phyloP scores from a whole-genome alignment of 92 coral and sea anemone species.

The Pocillopora grandis region DNA sequence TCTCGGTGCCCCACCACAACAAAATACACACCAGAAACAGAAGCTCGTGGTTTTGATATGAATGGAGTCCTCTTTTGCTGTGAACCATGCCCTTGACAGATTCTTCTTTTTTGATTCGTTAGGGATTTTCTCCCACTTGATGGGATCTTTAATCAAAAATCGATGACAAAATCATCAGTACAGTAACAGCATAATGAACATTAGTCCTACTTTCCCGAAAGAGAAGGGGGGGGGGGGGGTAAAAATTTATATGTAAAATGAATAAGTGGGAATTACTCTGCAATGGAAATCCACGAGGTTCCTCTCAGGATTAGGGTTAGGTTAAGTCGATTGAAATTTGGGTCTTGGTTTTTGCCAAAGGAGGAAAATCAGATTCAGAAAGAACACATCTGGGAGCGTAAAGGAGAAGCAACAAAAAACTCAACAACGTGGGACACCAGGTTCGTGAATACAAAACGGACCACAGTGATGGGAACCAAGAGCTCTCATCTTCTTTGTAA shows the following conservation, averaged over 20 bases:
- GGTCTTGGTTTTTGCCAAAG: background rate
- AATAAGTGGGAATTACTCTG: too few relatives aligned
- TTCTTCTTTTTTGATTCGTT: background rate
- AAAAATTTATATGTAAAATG: too few relatives aligned
- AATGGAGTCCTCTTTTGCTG: conserved; percentile 12
- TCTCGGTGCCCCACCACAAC: conserved; percentile 21
- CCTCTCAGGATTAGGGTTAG: too few relatives aligned
- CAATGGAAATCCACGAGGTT: too few relatives aligned
- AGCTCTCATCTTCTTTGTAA: too few relatives aligned
- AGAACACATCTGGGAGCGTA: too few relatives aligned
- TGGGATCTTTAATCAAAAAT: background rate
- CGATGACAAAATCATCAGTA: background rate
- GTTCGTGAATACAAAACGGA: too few relatives aligned
- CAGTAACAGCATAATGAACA: background rate
- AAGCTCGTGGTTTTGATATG: conserved; percentile 25
- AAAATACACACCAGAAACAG: conserved; percentile 33
- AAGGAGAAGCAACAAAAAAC: too few relatives aligned
- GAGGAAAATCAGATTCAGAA: too few relatives aligned
- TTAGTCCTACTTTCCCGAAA: background rate
- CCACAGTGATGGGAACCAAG: too few relatives aligned
- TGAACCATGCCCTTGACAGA: conserved; percentile 24
- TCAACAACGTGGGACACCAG: too few relatives aligned
- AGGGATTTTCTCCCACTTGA: background rate
- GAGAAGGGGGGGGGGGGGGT: background rate
- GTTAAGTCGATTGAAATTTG: too few relatives aligned